phyloP scores from a whole-genome alignment of 2,888 invertebrate genomes.

The Rhogogaster chlorosoma region DNA sequence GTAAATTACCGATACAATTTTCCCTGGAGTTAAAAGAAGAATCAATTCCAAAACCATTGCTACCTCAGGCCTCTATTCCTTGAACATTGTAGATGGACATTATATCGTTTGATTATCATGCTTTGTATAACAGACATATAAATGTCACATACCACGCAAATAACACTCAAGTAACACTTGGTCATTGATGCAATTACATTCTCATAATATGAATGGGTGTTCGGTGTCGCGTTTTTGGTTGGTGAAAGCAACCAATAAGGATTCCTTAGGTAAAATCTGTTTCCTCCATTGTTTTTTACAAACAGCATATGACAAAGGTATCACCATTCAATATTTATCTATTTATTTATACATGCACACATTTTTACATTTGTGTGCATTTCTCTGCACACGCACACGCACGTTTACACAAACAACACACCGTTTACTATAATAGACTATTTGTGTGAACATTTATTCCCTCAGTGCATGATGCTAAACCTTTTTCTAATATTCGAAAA shows the following conservation, averaged over 20 bases:
- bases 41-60: background rate
- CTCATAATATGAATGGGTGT: constrained; percentile 40
- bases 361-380: constrained; percentile 35
- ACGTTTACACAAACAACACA: constrained; percentile 34
- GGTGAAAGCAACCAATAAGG: constrained; percentile 30
- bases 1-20: background rate
- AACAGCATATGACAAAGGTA: constrained; percentile 50
- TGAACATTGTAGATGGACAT: constrained; percentile 30
- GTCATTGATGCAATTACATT: constrained; percentile 29
- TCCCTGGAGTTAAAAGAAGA: background rate
- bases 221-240: constrained; percentile 38
- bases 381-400: constrained; percentile 44
- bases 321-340: constrained; percentile 45
- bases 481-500: background rate
- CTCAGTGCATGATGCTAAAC: background rate
- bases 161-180: constrained; percentile 39
- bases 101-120: constrained; percentile 34
- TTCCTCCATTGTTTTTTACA: constrained; percentile 42
- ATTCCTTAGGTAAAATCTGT: constrained; percentile 43
- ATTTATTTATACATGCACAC: constrained; percentile 38
- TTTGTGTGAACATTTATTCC: background rate
- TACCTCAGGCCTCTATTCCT: background rate
- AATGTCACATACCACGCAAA: constrained; percentile 38
- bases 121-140: constrained; percentile 35
- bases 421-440: background rate